Conservation (phyloP, 92 coral and sea anemone species). For the Epizoanthus rinbou region DNA sequence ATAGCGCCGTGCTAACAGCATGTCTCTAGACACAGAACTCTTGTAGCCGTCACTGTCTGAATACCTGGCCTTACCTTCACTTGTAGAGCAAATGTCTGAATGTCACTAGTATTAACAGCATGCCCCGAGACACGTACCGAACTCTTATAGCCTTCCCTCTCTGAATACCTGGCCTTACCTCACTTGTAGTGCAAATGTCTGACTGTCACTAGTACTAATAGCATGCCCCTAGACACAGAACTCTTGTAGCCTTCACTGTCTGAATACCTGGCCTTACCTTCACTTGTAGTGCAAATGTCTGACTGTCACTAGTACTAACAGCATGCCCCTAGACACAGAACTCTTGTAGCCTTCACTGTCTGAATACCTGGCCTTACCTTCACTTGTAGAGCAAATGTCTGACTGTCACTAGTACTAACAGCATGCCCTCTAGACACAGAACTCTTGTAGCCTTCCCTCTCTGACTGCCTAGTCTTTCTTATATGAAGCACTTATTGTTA, state of each 20-base stretch:
- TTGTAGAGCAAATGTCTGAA: slow-evolving; percentile 71
- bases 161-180: slow-evolving; percentile 46
- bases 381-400: slow-evolving; percentile 77
- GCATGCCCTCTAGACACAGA: slow-evolving; percentile 17
- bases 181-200: slow-evolving; percentile 61
- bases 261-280: slow-evolving; percentile 48
- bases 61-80: slow-evolving; percentile 63
- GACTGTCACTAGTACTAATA: slow-evolving; percentile 55
- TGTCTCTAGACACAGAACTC: too few relatives aligned
- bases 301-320: slow-evolving; percentile 66
- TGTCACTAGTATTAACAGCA: slow-evolving; percentile 64
- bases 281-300: slow-evolving; percentile 77
- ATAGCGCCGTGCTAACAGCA: too few relatives aligned
- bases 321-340: slow-evolving; percentile 14
- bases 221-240: not conserved
- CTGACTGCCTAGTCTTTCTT: too few relatives aligned
- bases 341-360: slow-evolving; percentile 34
- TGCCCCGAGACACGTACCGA: slow-evolving; percentile 5
- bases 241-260: not conserved
- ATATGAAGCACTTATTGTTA: too few relatives aligned
- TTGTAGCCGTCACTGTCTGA: slow-evolving; percentile 22
- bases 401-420: slow-evolving; percentile 66
- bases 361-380: too few relatives aligned
- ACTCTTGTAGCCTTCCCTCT: slow-evolving; percentile 29
- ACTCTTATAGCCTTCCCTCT: not conserved